These are phyloP conservation scores for Cyrtodaria siliqua DNA, from an alignment of 2,888 invertebrate genomes.

Conservation along the genomic window DNA sequence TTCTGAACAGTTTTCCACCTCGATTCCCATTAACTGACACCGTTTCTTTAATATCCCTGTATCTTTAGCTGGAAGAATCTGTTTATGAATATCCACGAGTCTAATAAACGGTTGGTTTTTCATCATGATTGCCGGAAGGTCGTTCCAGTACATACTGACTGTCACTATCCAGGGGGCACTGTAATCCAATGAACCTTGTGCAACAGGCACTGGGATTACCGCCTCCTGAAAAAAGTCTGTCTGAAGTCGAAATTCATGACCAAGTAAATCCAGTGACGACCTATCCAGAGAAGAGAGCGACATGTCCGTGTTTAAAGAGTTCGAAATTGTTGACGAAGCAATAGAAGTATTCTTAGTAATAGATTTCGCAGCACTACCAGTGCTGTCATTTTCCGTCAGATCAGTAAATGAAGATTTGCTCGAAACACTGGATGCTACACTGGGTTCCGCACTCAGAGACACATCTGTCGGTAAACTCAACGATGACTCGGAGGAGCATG, in stretches of 20 bases:
- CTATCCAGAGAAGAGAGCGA: constrained; percentile 56
- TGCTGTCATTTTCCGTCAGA: neutral
- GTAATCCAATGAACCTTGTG: constrained; percentile 48
- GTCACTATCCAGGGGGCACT: constrained; percentile 82
- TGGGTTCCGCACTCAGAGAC: too few relatives aligned
- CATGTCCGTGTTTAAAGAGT: constrained; percentile 42
- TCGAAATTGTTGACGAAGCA: too few relatives aligned
- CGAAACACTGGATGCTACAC: too few relatives aligned
- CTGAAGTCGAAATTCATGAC: constrained; percentile 63
- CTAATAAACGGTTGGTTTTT: constrained; percentile 82
- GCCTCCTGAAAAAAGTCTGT: constrained; percentile 69
- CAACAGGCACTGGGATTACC: constrained; percentile 29
- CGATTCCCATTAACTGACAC: constrained; percentile 83
- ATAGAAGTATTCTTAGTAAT: too few relatives aligned
- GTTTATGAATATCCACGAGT: constrained; percentile 85
- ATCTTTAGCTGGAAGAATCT: constrained; percentile 85
- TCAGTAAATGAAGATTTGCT: neutral
- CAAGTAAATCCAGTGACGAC: constrained; percentile 68
- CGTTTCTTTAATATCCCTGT: constrained; percentile 85
- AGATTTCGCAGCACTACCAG: neutral
- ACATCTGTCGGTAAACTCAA: too few relatives aligned
- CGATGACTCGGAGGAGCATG: too few relatives aligned
- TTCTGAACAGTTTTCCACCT: constrained; percentile 84
- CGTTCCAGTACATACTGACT: constrained; percentile 85
- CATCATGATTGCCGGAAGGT: constrained; percentile 84